These are phyloP conservation scores for Carettochelys insculpta DNA, from an alignment of 2,113 vertebrate species.

Conservation along the genomic window DNA sequence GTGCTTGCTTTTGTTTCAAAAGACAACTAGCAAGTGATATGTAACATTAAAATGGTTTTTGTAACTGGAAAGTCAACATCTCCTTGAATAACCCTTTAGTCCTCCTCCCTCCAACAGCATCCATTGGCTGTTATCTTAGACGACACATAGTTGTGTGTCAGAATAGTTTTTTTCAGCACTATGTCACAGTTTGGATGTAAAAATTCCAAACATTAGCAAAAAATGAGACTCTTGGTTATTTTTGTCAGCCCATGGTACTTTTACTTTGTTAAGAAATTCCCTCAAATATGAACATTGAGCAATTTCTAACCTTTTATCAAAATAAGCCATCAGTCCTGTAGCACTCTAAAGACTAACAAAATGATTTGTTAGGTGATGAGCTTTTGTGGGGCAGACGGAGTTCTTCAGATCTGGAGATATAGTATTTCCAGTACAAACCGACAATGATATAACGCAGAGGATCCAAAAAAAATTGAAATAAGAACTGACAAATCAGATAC, in stretches of 20 bases:
- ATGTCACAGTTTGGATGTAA: conserved; percentile 55
- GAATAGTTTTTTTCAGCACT: conserved; percentile 45
- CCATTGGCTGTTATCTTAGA: conserved; percentile 39
- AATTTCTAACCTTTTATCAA: not conserved
- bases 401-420: too few relatives aligned
- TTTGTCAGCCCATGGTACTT: conserved; percentile 60
- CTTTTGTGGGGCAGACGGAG: too few relatives aligned
- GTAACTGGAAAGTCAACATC: conserved; percentile 4
- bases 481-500: too few relatives aligned
- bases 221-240: conserved; percentile 34
- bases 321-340: too few relatives aligned
- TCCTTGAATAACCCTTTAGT: conserved; percentile 36
- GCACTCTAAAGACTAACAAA: too few relatives aligned
- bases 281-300: conserved; percentile 29
- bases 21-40: not conserved
- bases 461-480: too few relatives aligned
- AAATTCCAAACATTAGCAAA: conserved; percentile 5
- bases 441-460: too few relatives aligned
- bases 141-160: conserved; percentile 50
- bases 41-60: not conserved
- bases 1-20: not conserved
- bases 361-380: too few relatives aligned
- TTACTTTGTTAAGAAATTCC: conserved; percentile 47
- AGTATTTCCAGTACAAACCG: too few relatives aligned
- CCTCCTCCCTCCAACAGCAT: not conserved